These are phyloP conservation scores for Egretta garzetta DNA, from an alignment of 2,113 vertebrate genomes.

Conservation along the genomic window DNA sequence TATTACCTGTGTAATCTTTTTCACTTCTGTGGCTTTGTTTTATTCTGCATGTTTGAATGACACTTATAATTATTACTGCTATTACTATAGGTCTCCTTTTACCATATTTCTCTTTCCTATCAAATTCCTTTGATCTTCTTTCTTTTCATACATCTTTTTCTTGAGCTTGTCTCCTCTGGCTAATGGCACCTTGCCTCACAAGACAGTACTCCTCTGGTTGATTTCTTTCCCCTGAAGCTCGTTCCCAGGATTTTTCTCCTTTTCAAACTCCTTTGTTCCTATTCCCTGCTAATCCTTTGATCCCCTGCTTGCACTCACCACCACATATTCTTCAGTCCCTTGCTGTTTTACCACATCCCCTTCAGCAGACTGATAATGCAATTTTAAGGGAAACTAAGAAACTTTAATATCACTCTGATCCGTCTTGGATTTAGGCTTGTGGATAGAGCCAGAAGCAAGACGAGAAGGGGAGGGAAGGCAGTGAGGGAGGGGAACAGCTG, in stretches of 20 bases:
- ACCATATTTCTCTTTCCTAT: neutral
- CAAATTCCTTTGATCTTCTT: neutral
- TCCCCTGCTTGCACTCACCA: neutral
- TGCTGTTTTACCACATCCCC: constrained; percentile 9
- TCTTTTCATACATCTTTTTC: neutral
- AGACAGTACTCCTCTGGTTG: neutral
- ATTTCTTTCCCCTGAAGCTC: neutral
- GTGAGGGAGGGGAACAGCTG: neutral
- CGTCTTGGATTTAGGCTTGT: neutral
- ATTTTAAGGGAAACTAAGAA: constrained; percentile 30
- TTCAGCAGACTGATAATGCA: neutral
- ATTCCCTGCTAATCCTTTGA: neutral
- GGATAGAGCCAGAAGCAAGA: neutral
- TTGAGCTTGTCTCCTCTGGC: neutral
- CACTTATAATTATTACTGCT: neutral
- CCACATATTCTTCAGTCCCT: neutral
- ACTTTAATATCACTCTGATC: neutral
- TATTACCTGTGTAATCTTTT: neutral
- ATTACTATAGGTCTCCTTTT: neutral
- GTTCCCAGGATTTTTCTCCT: neutral
- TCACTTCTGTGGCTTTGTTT: neutral
- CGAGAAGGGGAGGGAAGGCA: neutral
- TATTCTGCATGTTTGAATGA: neutral
- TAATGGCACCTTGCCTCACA: neutral
- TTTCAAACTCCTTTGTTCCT: constrained; percentile 22